Evolutionary conservation across 2,113 vertebrate species (phyloP).

Genomic region (Amazona vittata): DNA sequence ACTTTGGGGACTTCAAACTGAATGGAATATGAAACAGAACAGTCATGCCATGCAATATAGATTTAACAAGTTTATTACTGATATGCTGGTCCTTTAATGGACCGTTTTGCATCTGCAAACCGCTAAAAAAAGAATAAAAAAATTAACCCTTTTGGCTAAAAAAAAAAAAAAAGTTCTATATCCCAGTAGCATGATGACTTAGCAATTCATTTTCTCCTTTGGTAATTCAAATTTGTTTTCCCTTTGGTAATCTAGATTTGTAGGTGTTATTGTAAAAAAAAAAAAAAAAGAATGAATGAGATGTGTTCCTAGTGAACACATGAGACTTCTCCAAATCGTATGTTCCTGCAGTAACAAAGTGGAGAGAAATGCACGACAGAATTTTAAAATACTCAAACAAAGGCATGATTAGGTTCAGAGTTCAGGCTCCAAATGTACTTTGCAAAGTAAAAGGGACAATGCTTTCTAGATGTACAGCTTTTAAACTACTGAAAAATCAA

Average conservation of each 20-base stretch:
- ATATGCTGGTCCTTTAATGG: not conserved
- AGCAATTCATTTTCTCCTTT: not conserved
- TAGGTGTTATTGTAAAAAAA: not conserved
- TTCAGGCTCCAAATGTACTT: not conserved
- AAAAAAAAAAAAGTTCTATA: not conserved
- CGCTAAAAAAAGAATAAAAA: not conserved
- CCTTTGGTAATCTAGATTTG: not conserved
- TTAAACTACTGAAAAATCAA: not conserved
- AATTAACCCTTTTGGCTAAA: not conserved
- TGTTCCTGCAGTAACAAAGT: not conserved
- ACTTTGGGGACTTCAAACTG: conserved; percentile 14
- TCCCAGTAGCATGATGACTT: not conserved
- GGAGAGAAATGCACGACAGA: not conserved
- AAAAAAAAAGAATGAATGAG: not conserved
- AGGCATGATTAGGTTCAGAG: not conserved
- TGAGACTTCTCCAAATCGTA: not conserved
- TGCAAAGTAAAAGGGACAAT: not conserved
- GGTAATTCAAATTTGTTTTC: not conserved
- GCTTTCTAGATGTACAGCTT: not conserved
- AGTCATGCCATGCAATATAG: not conserved
- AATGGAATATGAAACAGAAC: not conserved
- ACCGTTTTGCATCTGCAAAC: not conserved
- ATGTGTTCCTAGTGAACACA: not conserved
- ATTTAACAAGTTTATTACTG: not conserved
- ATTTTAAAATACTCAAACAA: not conserved